phyloP scores from a whole-genome alignment of 2,797 vertebrate genomes.

The Myiotriccus ornatus region DNA sequence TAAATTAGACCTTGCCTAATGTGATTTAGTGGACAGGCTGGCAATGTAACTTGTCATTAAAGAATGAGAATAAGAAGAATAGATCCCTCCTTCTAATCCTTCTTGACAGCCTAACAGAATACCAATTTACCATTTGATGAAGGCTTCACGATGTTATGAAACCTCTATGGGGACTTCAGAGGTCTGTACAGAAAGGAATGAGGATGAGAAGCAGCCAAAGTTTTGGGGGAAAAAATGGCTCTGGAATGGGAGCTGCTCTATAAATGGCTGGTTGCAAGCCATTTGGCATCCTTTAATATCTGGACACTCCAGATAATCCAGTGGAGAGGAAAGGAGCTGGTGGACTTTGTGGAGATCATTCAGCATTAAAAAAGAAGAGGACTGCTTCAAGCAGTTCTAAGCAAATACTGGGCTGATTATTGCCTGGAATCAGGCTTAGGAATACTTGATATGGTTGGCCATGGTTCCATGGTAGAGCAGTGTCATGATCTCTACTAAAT shows the following conservation, averaged over 20 bases:
- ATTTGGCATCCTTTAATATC: conserved; percentile 18
- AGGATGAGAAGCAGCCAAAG: conserved; percentile 35
- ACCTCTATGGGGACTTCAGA: conserved; percentile 49
- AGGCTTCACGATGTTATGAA: conserved; percentile 52
- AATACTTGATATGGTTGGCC: not conserved
- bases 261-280: conserved; percentile 8
- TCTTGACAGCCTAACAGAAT: conserved; percentile 61
- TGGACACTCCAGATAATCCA: not conserved
- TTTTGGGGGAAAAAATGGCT: not conserved
- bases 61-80: conserved; percentile 49
- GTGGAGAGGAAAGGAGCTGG: not conserved
- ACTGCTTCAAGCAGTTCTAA: conserved; percentile 13
- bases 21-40: conserved; percentile 51
- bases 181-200: not conserved
- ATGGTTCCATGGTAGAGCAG: not conserved
- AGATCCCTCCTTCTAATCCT: conserved; percentile 52
- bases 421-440: not conserved
- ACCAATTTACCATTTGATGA: conserved; percentile 60
- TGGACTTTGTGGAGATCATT: not conserved
- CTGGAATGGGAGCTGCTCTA: not conserved
- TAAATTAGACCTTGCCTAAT: conserved; percentile 56
- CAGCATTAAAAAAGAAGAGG: not conserved
- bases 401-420: not conserved
- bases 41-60: conserved; percentile 55
- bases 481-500: not conserved